These are phyloP conservation scores for Dicerorhinus sumatrensis DNA, from an alignment of 2,113 vertebrate genomes.

Conservation along the genomic window DNA sequence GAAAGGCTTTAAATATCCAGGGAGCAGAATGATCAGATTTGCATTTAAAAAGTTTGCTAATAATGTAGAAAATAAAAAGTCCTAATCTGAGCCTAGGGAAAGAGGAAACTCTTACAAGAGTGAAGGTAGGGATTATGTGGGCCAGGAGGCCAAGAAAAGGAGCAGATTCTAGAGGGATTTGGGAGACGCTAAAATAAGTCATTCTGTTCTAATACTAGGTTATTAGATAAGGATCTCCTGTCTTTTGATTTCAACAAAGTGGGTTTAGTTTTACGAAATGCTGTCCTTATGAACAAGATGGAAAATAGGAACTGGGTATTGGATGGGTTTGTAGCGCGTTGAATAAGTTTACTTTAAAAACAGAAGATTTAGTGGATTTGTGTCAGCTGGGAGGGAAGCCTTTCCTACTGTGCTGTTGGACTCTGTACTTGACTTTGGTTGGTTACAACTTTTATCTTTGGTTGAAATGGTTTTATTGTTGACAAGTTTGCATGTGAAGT, in stretches of 20 bases:
- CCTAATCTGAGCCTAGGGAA: neutral
- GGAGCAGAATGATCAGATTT: neutral
- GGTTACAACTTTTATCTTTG: neutral
- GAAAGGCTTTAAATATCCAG: neutral
- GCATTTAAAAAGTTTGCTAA: neutral
- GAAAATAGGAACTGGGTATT: neutral
- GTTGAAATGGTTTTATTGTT: neutral
- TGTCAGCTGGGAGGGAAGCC: neutral
- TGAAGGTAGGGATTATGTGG: neutral
- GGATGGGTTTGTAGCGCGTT: neutral
- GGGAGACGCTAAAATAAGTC: neutral
- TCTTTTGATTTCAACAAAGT: neutral
- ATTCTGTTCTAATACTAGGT: neutral
- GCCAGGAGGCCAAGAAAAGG: neutral
- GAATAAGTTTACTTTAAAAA: neutral
- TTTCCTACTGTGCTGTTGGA: neutral
- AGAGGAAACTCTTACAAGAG: neutral
- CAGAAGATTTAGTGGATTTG: neutral
- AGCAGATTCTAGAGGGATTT: neutral
- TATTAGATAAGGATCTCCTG: neutral
- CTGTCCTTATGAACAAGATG: neutral
- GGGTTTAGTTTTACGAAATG: slow-evolving; percentile 23
- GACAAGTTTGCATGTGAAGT: neutral
- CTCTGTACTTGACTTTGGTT: neutral
- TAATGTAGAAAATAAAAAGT: neutral